Evolutionary conservation across 2,797 vertebrate genomes (phyloP), one percentile per base, ranked within the genome.

Genomic region (Tarsius wallacei): DNA sequence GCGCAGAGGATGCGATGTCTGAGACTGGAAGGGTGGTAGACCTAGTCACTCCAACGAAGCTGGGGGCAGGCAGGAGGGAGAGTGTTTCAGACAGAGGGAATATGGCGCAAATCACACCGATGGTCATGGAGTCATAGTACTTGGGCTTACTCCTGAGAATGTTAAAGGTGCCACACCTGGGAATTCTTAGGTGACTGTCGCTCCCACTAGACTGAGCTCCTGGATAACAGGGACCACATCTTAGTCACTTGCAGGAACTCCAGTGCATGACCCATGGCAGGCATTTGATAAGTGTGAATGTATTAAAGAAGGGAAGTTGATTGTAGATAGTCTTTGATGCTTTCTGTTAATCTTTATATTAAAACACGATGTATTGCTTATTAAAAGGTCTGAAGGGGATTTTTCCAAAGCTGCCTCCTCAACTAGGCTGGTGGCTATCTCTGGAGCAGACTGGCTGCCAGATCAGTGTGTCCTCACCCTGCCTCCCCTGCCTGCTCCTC

Each of bases 281-380:
- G 31, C 31, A 55, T 14, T 49, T 63, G 11, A 6, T 71, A 64
- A 87, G 4, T 42, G 14, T 4, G 3, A 24, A 6, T 64, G 49
- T 49, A 42, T 76, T 92, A 81, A 36, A n/a, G 77, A 42, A 61
- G 47, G 74, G 9, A 0, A 16, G 9, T 33, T 73, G 53, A 28
- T 71, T 55, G 9, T 76, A 11, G 19, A 31, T 53, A 64, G 71
- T 71, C 63, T 84, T 88, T 59, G 33, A 51, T 73, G 42, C 42
- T 24, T 83, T 73, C 73, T 70, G 1, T 84, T 93, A 70, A 80
- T n/a, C 22, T 84, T 64, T 71, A 53, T 84, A 84, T 86, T 76
- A 59, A 90, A 81, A 84, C 77, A 55, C 5, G 73, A 28, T 5
- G 1, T 59, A 36, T 68, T 70, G 33, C 78, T 82, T 51, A 53